Conservation (phyloP, 2,797 vertebrate species). For the Rhabdomys pumilio region DNA sequence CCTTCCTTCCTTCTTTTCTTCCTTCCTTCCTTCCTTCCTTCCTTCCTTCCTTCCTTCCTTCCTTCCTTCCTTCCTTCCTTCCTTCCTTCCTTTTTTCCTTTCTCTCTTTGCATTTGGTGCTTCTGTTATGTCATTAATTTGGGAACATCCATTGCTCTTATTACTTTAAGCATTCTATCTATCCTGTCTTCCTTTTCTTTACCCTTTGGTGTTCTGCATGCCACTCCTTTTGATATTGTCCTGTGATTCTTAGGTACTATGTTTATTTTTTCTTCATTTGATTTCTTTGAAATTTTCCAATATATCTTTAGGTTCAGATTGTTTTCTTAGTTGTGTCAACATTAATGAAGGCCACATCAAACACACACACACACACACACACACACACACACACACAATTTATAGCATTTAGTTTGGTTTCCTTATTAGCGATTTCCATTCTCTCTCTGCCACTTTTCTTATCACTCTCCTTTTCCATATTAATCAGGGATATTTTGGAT, state of each 20-base stretch:
- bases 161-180: not conserved
- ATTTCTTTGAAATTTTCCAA: not conserved
- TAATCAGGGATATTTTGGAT: slow-evolving; percentile 11
- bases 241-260: not conserved
- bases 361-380: not conserved
- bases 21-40: too few relatives aligned
- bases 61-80: too few relatives aligned
- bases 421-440: not conserved
- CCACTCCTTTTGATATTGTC: slow-evolving; percentile 4
- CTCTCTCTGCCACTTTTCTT: not conserved
- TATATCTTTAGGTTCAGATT: not conserved
- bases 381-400: not conserved
- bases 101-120: not conserved
- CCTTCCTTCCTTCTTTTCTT: too few relatives aligned
- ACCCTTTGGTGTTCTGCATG: not conserved
- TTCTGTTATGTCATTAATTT: not conserved
- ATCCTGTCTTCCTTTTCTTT: not conserved
- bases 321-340: not conserved
- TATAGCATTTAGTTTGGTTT: not conserved
- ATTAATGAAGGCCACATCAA: not conserved
- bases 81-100: too few relatives aligned
- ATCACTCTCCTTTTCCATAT: not conserved
- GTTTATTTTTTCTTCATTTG: not conserved
- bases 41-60: too few relatives aligned
- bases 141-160: not conserved